Evolutionary conservation across 2,113 vertebrate genomes (phyloP).

Genomic region (Entomyzon cyanotis): DNA sequence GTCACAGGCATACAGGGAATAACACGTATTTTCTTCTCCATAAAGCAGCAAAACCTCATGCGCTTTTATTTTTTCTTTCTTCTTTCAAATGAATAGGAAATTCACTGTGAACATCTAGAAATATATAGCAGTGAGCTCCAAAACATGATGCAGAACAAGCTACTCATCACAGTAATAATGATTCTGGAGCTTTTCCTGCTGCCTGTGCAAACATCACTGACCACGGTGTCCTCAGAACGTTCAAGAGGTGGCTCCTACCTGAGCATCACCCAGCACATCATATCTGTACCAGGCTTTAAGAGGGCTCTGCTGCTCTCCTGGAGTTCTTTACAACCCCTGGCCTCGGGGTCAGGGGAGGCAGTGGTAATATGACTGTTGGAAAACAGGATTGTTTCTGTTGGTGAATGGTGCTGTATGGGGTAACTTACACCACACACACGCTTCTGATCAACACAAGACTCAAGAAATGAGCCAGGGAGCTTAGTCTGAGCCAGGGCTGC

Average conservation of each 20-base stretch:
- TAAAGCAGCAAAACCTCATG: neutral
- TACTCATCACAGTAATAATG: neutral
- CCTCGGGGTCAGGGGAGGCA: neutral
- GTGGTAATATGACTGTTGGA: fast-evolving
- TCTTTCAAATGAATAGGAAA: neutral
- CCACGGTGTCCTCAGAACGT: neutral
- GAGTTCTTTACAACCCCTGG: neutral
- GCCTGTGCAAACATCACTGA: neutral
- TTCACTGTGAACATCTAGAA: neutral
- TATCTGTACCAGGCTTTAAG: neutral
- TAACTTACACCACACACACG: fast-evolving
- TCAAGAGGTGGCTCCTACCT: neutral
- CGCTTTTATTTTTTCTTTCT: neutral
- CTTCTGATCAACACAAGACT: neutral
- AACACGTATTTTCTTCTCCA: neutral
- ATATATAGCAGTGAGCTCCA: neutral
- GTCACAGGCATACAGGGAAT: neutral
- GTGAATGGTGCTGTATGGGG: too few relatives aligned
- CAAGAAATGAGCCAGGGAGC: neutral
- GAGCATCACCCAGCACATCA: neutral
- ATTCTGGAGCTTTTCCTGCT: neutral
- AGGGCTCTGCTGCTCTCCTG: fast-evolving
- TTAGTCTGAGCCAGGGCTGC: neutral
- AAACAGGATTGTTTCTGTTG: neutral
- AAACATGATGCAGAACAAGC: neutral